These are phyloP conservation scores for Drosophila recens DNA, from an alignment of 2,888 invertebrate species.

Conservation along the genomic window DNA sequence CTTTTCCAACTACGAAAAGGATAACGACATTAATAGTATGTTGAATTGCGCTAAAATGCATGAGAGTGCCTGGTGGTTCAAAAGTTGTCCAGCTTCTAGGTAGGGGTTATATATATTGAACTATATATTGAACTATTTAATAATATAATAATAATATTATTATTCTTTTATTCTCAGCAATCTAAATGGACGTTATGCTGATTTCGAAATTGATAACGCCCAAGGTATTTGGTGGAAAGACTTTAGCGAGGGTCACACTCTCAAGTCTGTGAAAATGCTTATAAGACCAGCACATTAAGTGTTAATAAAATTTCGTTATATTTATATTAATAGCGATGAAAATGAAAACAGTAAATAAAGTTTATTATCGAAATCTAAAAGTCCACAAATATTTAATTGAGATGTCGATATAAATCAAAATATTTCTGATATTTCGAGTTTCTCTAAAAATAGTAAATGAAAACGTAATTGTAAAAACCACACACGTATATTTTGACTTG, in stretches of 20 bases:
- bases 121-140: not conserved
- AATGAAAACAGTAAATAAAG: too few species aligned
- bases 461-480: too few species aligned
- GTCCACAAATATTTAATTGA: too few species aligned
- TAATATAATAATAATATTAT: too few species aligned
- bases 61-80: slow-evolving; percentile 8
- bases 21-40: not conserved
- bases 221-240: slow-evolving; percentile 16
- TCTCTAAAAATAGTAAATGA: too few species aligned
- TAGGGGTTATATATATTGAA: not conserved
- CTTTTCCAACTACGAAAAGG: slow-evolving; percentile 3
- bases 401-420: too few species aligned
- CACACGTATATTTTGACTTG: too few species aligned
- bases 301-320: not conserved
- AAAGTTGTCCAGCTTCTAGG: not conserved
- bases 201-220: slow-evolving; percentile 8
- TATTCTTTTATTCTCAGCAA: slow-evolving; percentile 7
- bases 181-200: slow-evolving; percentile 14
- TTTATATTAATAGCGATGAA: too few species aligned
- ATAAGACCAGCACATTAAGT: slow-evolving; percentile 13
- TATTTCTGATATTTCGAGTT: too few species aligned
- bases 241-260: slow-evolving; percentile 5
- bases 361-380: too few species aligned
- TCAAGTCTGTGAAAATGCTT: slow-evolving; percentile 12
- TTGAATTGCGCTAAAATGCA: not conserved